These are phyloP conservation scores for Thecocarcelia acutangulata DNA, from an alignment of 2,888 invertebrate species.

Conservation along the genomic window DNA sequence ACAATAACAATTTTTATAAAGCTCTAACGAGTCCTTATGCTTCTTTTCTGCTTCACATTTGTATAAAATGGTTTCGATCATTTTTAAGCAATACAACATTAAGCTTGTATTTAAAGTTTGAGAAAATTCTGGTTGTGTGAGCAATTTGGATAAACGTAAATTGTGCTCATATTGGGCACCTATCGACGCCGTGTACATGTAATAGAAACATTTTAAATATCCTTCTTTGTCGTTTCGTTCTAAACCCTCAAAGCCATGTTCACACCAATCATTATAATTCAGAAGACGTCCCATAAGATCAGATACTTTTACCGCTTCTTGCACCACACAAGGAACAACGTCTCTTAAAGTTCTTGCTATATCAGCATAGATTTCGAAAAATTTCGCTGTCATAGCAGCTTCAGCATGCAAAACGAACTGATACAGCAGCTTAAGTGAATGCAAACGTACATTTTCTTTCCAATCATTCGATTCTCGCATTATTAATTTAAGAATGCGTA, in stretches of 20 bases:
- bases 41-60: slow-evolving; percentile 67
- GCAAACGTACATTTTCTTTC: slow-evolving; percentile 81
- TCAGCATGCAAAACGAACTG: slow-evolving; percentile 81
- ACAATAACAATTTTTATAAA: slow-evolving; percentile 75
- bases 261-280: slow-evolving; percentile 78
- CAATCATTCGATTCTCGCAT: slow-evolving; percentile 79
- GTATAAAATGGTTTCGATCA: slow-evolving; percentile 72
- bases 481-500: slow-evolving; percentile 77
- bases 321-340: slow-evolving; percentile 72
- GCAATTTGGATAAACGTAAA: slow-evolving; percentile 73
- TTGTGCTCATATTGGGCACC: slow-evolving; percentile 74
- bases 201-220: slow-evolving; percentile 78
- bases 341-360: slow-evolving; percentile 78
- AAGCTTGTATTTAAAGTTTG: slow-evolving; percentile 75
- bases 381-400: slow-evolving; percentile 78
- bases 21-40: slow-evolving; percentile 12
- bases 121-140: slow-evolving; percentile 75
- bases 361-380: slow-evolving; percentile 79
- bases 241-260: slow-evolving; percentile 77
- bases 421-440: slow-evolving; percentile 79
- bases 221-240: slow-evolving; percentile 76
- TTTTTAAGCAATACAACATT: slow-evolving; percentile 76
- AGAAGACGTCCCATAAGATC: slow-evolving; percentile 79
- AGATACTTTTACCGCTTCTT: slow-evolving; percentile 78
- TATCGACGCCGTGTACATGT: slow-evolving; percentile 75